phyloP scores from a whole-genome alignment of 2,888 invertebrate species.

The Drosophila tripunctata region DNA sequence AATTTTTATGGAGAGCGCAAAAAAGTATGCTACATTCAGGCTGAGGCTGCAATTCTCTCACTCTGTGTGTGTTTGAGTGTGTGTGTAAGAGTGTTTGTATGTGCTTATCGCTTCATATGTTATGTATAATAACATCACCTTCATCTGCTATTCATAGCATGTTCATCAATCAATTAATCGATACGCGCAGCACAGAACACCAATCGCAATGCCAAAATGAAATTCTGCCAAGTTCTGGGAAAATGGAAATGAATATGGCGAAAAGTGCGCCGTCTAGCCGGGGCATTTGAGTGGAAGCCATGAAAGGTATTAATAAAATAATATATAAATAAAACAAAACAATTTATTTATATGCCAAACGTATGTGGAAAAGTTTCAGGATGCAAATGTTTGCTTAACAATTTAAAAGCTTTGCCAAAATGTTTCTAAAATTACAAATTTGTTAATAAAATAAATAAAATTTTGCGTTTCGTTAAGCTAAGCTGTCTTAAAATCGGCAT shows the following conservation, averaged over 20 bases:
- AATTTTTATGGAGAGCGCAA: constrained; percentile 44
- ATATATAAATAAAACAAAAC: constrained; percentile 1
- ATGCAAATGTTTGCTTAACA: constrained; percentile 1
- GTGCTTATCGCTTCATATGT: constrained; percentile 61
- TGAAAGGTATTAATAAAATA: constrained; percentile 35
- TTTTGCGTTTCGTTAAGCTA: no score
- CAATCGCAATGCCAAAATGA: constrained; percentile 28
- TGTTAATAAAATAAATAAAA: no score
- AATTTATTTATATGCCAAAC: constrained; percentile 10
- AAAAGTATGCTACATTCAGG: constrained; percentile 25
- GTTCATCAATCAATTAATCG: constrained; percentile 79
- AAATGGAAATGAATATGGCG: constrained; percentile 4
- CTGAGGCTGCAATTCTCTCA: constrained; percentile 24
- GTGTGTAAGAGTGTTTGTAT: constrained; percentile 14
- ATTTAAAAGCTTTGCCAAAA: background rate
- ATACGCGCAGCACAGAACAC: constrained; percentile 50
- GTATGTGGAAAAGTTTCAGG: constrained; percentile 9
- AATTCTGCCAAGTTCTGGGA: constrained; percentile 10
- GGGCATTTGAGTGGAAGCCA: constrained; percentile 5
- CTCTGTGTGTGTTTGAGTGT: background rate
- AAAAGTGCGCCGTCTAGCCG: background rate
- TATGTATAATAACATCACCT: constrained; percentile 64
- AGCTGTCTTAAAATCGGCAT: no score
- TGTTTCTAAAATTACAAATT: background rate
- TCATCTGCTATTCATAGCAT: constrained; percentile 76